These are phyloP conservation scores for Pampus argenteus DNA, from an alignment of 2,797 vertebrate genomes.

Conservation along the genomic window DNA sequence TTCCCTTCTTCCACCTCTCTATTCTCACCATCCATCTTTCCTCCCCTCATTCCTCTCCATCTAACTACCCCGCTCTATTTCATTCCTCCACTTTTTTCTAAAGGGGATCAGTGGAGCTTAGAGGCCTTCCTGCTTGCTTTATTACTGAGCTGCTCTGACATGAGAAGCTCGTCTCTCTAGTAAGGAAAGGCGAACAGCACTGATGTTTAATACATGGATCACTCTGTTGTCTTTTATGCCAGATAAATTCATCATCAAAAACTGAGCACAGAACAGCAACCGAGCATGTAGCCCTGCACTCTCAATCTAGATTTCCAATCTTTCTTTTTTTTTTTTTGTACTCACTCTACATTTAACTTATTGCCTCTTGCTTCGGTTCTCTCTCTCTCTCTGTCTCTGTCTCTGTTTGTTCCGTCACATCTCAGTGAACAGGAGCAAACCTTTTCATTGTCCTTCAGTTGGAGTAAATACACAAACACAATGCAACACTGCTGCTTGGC, in stretches of 20 bases:
- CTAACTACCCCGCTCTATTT: conserved; percentile 52
- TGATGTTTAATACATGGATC: conserved; percentile 79
- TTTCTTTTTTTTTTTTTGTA: conserved; percentile 30
- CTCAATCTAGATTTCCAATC: conserved; percentile 60
- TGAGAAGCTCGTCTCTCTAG: conserved; percentile 63
- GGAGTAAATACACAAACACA: conserved; percentile 73
- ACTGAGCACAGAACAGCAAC: conserved; percentile 63
- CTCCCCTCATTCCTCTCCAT: conserved; percentile 49
- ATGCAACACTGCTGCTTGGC: conserved; percentile 47
- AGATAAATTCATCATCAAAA: conserved; percentile 77
- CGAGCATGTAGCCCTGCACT: conserved; percentile 63
- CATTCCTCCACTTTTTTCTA: conserved; percentile 62
- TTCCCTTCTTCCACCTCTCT: conserved; percentile 62
- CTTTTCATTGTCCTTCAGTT: conserved; percentile 75
- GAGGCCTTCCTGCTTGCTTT: conserved; percentile 79
- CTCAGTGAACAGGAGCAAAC: conserved; percentile 78
- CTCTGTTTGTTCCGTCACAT: conserved; percentile 74
- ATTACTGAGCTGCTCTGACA: conserved; percentile 76
- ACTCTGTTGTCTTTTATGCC: conserved; percentile 72
- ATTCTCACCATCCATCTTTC: conserved; percentile 59
- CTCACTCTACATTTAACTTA: conserved; percentile 56
- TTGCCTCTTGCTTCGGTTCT: conserved; percentile 41
- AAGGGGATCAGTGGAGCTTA: conserved; percentile 80
- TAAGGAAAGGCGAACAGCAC: conserved; percentile 57
- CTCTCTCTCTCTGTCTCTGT: conserved; percentile 24